Evolutionary conservation across 2,888 invertebrate genomes (phyloP), one percentile per base, ranked within the genome.

Genomic region (Glaucopsyche alexis): DNA sequence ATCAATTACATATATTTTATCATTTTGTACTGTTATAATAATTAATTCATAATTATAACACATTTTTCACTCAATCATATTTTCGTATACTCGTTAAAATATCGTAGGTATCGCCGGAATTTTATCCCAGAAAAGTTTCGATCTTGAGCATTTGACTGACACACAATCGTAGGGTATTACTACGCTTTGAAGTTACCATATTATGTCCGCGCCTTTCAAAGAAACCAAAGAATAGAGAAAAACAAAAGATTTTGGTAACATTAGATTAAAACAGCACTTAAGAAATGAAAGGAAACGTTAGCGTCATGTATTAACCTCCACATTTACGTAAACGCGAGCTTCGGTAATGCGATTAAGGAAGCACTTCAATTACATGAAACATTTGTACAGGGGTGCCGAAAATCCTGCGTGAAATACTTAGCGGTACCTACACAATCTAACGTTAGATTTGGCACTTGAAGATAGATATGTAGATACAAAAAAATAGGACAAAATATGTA

Each of bases 331-430:
- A 78, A 78, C 74, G 76, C 73, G 74, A 76, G 77, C 77, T 81
- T 80, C 82, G 83, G 82, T 85, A 86, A 90, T 87, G 86, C 85
- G 88, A 90, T 90, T 87, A 88, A 78, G 80, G 81, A 79, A 84
- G 83, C 86, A 86, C 87, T 89, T 84, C 85, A 87, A 89, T 90
- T 89, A 89, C 87, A 85, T 84, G 85, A 85, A 87, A 85, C 80
- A 79, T 77, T 85, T 84, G 76, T 84, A 84, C 83, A 80, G 80
- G 79, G 90, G 88, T 87, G 89, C 87, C 81, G 84, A 52, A 65
- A 47, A 42, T 11, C 72, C 42, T 50, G n/a, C 29, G 29, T 29
- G 80, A 86, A 79, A 86, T 89, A 88, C 87, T 86, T 71, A 60
- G 55, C 29, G 55, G 19, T 55, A 55, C 29, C 29, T 29, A 52